These are phyloP conservation scores for Lagenorhynchus albirostris DNA, from an alignment of 2,113 vertebrate genomes.

Conservation along the genomic window DNA sequence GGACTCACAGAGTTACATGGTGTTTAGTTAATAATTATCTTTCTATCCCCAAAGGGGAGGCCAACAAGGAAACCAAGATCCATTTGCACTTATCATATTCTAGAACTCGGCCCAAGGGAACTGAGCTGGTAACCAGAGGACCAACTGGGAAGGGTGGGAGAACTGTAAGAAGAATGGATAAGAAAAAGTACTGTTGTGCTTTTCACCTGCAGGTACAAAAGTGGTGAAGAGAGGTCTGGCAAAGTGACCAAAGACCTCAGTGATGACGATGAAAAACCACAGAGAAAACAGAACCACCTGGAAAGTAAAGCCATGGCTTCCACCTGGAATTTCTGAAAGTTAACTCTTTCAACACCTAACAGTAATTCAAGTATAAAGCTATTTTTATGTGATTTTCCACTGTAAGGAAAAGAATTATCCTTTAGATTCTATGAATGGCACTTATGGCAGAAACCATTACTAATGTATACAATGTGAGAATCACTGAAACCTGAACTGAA, in stretches of 20 bases:
- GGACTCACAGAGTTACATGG: neutral
- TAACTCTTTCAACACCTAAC: neutral
- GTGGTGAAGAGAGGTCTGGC: neutral
- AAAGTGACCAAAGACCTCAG: neutral
- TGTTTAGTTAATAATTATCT: neutral
- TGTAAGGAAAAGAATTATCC: neutral
- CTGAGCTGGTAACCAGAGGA: neutral
- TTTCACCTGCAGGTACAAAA: accelerated
- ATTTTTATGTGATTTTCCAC: neutral
- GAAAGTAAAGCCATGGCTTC: neutral
- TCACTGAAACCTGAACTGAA: neutral
- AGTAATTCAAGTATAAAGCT: neutral
- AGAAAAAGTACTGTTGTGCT: neutral
- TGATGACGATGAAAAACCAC: neutral
- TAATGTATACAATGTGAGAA: neutral
- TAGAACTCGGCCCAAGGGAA: neutral
- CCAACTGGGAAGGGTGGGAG: neutral
- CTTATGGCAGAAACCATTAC: neutral
- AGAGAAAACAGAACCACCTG: neutral
- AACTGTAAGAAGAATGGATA: neutral
- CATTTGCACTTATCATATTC: neutral
- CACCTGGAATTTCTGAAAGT: neutral
- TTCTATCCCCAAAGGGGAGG: neutral
- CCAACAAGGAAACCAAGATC: neutral
- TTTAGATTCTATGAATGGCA: neutral